Conservation (phyloP, 2,888 invertebrate species). For the Brachyopa scutellaris region DNA sequence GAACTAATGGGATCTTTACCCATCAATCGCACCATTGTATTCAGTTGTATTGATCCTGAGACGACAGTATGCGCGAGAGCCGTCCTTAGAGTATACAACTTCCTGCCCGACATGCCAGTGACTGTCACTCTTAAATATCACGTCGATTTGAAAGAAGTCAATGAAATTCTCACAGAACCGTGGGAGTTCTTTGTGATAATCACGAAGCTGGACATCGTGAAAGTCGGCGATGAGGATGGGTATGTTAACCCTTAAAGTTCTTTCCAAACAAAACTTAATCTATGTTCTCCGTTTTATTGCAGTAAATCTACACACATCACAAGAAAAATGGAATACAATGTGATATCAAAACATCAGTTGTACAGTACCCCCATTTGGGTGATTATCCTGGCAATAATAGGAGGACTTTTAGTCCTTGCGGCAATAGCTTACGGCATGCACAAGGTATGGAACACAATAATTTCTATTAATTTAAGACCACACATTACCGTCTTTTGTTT, state of each 20-base stretch:
- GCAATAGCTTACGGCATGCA: conserved; percentile 80
- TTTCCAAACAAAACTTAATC: conserved; percentile 75
- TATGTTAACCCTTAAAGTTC: conserved; percentile 77
- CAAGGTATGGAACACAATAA: conserved; percentile 75
- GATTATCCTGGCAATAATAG: conserved; percentile 81
- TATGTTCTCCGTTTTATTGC: not conserved
- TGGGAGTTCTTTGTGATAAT: conserved; percentile 81
- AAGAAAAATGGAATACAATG: conserved; percentile 79
- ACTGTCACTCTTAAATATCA: conserved; percentile 78
- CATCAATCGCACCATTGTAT: conserved; percentile 81
- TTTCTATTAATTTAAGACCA: not conserved
- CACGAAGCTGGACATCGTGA: conserved; percentile 77
- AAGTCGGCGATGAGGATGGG: conserved; percentile 76
- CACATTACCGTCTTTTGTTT: not conserved
- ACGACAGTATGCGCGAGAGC: conserved; percentile 79
- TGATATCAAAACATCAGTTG: conserved; percentile 80
- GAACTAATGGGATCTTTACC: conserved; percentile 79
- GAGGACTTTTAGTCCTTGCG: conserved; percentile 81
- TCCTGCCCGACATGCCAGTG: conserved; percentile 78
- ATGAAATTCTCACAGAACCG: conserved; percentile 80
- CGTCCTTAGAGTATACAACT: conserved; percentile 78
- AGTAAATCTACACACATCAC: conserved; percentile 76
- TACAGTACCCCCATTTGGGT: conserved; percentile 81
- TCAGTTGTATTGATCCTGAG: conserved; percentile 79
- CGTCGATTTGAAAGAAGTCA: conserved; percentile 80